These are phyloP conservation scores for Ceyx erithaca DNA, from an alignment of 2,797 vertebrate species.

Conservation along the genomic window DNA sequence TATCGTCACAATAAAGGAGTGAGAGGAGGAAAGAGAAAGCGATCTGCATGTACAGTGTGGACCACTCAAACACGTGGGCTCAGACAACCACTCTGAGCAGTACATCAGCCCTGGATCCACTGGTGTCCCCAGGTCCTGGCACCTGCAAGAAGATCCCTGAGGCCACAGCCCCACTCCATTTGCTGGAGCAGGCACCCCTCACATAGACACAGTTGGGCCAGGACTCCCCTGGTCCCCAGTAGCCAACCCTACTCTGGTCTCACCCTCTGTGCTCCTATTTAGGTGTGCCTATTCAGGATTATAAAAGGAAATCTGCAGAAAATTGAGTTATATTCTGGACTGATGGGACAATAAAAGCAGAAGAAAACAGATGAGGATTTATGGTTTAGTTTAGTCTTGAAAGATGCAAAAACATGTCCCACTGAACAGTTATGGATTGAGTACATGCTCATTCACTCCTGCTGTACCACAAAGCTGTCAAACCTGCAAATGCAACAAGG, in stretches of 20 bases:
- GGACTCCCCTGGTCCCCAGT: neutral
- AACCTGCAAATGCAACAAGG: neutral
- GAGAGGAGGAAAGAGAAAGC: neutral
- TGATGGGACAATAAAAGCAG: neutral
- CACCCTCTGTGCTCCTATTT: neutral
- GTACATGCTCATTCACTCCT: neutral
- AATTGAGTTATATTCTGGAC: neutral
- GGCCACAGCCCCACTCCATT: neutral
- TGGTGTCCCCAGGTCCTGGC: neutral
- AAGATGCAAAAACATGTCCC: neutral
- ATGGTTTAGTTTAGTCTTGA: neutral
- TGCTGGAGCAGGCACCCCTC: neutral
- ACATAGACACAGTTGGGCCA: neutral
- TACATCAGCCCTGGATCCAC: neutral
- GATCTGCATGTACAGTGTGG: neutral
- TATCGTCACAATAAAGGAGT: neutral
- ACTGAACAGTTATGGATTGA: neutral
- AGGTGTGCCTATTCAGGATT: neutral
- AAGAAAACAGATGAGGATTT: neutral
- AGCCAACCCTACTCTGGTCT: neutral
- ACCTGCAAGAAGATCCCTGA: neutral
- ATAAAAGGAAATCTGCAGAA: neutral
- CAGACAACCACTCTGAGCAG: neutral
- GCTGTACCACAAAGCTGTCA: neutral
- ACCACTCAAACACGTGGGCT: neutral